A percentile compares a stretch with the other conserved stretches of the same genome.
phyloP scores from a whole-genome alignment of 2,113 vertebrate genomes.

The Lepisosteus osseus region DNA sequence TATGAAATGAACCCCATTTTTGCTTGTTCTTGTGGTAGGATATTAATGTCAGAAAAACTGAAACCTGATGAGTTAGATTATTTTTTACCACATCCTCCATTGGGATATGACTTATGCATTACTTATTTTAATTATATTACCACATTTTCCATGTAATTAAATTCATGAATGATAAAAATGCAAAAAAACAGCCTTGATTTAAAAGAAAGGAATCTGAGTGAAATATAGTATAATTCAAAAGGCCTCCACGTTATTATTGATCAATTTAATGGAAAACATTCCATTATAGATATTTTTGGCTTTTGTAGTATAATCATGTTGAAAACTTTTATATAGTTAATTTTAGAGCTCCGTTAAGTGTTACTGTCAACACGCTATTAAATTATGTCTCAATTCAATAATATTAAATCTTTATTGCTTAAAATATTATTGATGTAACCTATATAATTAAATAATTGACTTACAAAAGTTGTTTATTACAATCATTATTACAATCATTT shows the following conservation, averaged over 20 bases:
- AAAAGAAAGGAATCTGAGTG: conserved; percentile 17
- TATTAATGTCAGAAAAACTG: conserved; percentile 61
- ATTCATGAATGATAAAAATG: conserved; percentile 62
- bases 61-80: conserved; percentile 60
- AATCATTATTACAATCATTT: no score
- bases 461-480: no score
- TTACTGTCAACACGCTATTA: no score
- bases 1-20: conserved; percentile 47
- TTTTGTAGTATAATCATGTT: no score
- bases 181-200: conserved; percentile 36
- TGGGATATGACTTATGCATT: conserved; percentile 50
- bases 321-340: no score
- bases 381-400: no score
- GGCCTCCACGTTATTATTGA: neutral
- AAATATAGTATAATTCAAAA: conserved; percentile 18
- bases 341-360: no score
- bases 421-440: no score
- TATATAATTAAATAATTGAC: no score
- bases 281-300: neutral
- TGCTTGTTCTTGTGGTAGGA: conserved; percentile 50
- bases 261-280: conserved; percentile 8
- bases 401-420: no score
- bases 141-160: conserved; percentile 70
- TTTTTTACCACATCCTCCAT: conserved; percentile 53
- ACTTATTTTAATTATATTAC: conserved; percentile 72